A percentile compares a stretch with the other conserved stretches of the same genome.
Evolutionary conservation across 1,140 invertebrate species (phyloP).

Genomic region (Calephelis nemesis): DNA sequence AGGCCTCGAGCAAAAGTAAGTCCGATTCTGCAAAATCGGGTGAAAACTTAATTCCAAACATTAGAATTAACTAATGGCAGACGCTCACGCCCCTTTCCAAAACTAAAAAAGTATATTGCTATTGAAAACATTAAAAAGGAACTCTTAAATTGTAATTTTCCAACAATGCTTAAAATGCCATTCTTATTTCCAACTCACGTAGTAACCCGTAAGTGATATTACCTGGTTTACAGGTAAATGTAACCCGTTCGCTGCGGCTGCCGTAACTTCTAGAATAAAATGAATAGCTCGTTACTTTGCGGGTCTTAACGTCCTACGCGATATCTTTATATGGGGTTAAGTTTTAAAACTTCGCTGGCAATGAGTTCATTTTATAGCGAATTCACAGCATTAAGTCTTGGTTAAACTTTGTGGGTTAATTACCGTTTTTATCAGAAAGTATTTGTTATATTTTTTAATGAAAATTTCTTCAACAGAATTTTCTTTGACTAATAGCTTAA

Average conservation of each 20-base stretch:
- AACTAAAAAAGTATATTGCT: too few relatives aligned
- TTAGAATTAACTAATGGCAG: too few relatives aligned
- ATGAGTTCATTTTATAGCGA: conserved; percentile 10
- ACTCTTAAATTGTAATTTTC: conserved; percentile 3
- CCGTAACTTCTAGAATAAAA: conserved; percentile 13
- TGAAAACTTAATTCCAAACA: too few relatives aligned
- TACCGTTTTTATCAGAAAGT: not conserved
- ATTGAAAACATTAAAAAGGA: not conserved
- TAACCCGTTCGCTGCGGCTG: conserved; percentile 11
- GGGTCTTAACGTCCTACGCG: conserved; percentile 13
- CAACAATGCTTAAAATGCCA: conserved; percentile 8
- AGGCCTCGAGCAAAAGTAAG: too few relatives aligned
- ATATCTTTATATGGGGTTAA: conserved; percentile 17
- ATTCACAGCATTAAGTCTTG: not conserved
- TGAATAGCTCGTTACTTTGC: conserved; percentile 14
- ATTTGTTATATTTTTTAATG: not conserved
- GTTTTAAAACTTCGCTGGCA: conserved; percentile 13
- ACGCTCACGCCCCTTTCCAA: too few relatives aligned
- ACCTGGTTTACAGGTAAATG: conserved; percentile 12
- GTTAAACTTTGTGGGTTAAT: conserved; percentile 1
- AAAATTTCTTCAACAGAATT: not conserved
- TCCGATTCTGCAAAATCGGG: too few relatives aligned
- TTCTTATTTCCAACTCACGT: conserved; percentile 2
- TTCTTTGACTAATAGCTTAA: too few relatives aligned
- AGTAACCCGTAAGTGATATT: conserved; percentile 13